Conservation (phyloP, 1,140 invertebrate genomes). For the Micrasema minimum region DNA sequence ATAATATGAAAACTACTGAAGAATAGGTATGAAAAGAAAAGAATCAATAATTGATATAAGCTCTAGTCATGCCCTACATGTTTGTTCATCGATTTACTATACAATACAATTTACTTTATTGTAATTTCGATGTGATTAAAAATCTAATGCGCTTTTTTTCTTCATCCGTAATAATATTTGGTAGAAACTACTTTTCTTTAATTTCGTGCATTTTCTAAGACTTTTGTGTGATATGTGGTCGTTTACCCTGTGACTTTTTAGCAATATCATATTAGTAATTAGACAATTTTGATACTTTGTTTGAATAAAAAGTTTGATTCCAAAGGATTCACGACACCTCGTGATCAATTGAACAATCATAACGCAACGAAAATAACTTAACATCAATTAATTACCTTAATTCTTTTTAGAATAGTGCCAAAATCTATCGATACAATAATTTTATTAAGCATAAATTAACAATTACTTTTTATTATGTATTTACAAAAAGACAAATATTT, state of each 20-base stretch:
- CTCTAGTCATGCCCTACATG: too few species aligned
- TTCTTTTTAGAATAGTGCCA: too few species aligned
- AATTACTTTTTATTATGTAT: background rate
- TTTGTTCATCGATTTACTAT: too few species aligned
- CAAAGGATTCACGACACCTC: constrained; percentile 5
- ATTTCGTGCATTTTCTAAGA: constrained; percentile 51
- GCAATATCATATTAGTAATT: constrained; percentile 41
- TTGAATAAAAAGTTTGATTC: constrained; percentile 15
- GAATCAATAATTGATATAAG: constrained; percentile 40
- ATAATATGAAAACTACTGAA: constrained; percentile 28
- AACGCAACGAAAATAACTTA: constrained; percentile 11
- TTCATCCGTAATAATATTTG: constrained; percentile 46
- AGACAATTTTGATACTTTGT: constrained; percentile 34
- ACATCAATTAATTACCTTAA: too few species aligned
- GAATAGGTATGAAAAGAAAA: constrained; percentile 23
- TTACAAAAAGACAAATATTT: constrained; percentile 17
- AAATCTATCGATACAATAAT: too few species aligned
- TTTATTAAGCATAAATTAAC: constrained; percentile 8
- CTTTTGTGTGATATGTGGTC: constrained; percentile 52
- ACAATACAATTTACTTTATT: too few species aligned
- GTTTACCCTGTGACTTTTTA: constrained; percentile 54
- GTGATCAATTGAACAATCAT: constrained; percentile 8
- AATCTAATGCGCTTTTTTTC: too few species aligned
- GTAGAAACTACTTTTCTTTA: constrained; percentile 45
- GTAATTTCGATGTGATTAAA: too few species aligned